A percentile compares a stretch with the other conserved stretches of the same genome.
Conservation (phyloP, 2,113 vertebrate genomes). For the Corapipo altera region DNA sequence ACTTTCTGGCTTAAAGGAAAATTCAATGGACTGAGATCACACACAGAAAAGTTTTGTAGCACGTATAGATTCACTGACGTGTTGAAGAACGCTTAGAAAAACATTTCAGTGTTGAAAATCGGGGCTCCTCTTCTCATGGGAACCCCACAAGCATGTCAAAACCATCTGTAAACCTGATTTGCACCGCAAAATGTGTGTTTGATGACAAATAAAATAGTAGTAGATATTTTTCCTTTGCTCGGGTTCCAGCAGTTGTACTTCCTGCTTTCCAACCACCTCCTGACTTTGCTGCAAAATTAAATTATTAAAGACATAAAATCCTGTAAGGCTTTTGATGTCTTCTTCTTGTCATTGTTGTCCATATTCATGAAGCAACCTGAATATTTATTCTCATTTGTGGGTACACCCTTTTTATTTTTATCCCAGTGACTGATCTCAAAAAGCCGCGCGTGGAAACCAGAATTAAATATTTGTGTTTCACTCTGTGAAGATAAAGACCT, state of each 20-base stretch:
- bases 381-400: neutral
- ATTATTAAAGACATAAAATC: neutral
- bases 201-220: neutral
- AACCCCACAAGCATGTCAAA: neutral
- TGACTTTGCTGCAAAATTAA: neutral
- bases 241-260: neutral
- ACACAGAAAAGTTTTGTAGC: neutral
- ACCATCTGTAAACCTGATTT: neutral
- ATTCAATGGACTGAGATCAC: neutral
- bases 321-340: neutral
- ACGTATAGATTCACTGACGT: neutral
- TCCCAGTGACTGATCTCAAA: neutral
- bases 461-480: constrained; percentile 33
- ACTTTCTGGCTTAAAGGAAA: neutral
- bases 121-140: neutral
- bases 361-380: constrained; percentile 4
- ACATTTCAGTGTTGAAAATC: neutral
- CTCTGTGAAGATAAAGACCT: constrained; percentile 2
- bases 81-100: neutral
- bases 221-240: neutral
- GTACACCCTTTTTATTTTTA: neutral
- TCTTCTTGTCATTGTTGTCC: neutral
- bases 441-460: neutral
- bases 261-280: neutral
- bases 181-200: neutral